phyloP scores from a whole-genome alignment of 2,888 invertebrate species.

The Acrobasis repandana region DNA sequence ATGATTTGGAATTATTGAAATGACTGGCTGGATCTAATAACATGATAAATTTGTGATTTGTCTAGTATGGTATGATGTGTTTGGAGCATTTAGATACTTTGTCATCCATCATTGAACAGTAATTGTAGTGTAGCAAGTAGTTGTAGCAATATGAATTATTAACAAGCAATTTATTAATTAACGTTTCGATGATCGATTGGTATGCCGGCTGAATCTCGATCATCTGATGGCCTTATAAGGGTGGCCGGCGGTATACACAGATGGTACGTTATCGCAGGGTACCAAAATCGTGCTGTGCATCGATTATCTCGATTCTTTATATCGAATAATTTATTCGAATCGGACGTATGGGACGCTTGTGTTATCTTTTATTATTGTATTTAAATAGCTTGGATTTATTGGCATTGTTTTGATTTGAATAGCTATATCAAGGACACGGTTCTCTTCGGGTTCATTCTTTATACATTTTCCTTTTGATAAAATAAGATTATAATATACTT shows the following conservation, averaged over 20 bases:
- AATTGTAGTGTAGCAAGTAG: too few relatives aligned
- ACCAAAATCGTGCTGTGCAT: constrained; percentile 38
- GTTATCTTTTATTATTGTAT: constrained; percentile 22
- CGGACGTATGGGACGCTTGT: constrained; percentile 11
- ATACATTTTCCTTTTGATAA: constrained; percentile 9
- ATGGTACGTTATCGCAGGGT: constrained; percentile 32
- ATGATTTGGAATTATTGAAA: too few relatives aligned
- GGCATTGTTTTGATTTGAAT: constrained; percentile 9
- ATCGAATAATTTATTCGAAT: constrained; percentile 34
- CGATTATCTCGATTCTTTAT: constrained; percentile 38
- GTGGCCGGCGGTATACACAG: constrained; percentile 27
- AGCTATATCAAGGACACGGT: constrained; percentile 2
- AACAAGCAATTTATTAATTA: constrained; percentile 12
- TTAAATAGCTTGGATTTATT: neutral
- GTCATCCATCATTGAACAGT: too few relatives aligned
- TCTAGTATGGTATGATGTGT: too few relatives aligned
- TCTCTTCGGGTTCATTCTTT: neutral
- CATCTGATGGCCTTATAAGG: constrained; percentile 34
- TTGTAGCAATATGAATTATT: neutral
- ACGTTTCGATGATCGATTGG: constrained; percentile 28
- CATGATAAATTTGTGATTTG: too few relatives aligned
- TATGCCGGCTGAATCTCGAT: constrained; percentile 36
- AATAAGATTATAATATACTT: constrained; percentile 11
- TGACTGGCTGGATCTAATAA: too few relatives aligned
- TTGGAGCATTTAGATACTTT: too few relatives aligned